Conservation (phyloP, 1,140 invertebrate genomes). For the Drosophila neocordata region DNA sequence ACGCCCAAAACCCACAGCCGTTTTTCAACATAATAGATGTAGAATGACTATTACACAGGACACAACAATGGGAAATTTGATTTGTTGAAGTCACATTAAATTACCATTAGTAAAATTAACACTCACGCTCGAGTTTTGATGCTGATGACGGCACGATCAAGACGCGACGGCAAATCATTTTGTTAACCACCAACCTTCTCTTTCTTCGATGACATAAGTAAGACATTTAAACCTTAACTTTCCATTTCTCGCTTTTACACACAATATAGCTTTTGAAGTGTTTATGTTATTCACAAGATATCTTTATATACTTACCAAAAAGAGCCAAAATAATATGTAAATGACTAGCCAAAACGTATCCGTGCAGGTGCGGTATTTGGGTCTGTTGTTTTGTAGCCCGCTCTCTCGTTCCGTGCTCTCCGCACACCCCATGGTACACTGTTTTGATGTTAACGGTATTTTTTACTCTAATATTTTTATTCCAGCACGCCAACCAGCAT, state of each 20-base stretch:
- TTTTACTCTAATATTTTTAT: neutral
- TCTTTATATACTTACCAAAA: slow-evolving; percentile 88
- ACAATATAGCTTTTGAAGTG: slow-evolving; percentile 36
- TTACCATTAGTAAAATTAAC: slow-evolving; percentile 58
- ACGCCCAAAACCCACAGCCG: slow-evolving; percentile 19
- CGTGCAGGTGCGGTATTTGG: slow-evolving; percentile 87
- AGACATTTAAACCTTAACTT: slow-evolving; percentile 45
- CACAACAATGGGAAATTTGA: neutral
- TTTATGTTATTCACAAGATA: neutral
- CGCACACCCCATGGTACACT: slow-evolving; percentile 69
- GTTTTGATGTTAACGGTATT: slow-evolving; percentile 6
- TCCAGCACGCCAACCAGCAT: neutral
- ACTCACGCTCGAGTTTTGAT: slow-evolving; percentile 56
- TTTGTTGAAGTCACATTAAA: neutral
- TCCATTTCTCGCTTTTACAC: neutral
- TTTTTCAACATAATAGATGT: neutral
- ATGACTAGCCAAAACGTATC: slow-evolving; percentile 93
- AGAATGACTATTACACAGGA: neutral
- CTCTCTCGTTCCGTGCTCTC: slow-evolving; percentile 76
- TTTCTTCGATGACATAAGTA: slow-evolving; percentile 26
- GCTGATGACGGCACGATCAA: slow-evolving; percentile 48
- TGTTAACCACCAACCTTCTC: slow-evolving; percentile 17
- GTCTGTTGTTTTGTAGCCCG: slow-evolving; percentile 59
- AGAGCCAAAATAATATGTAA: slow-evolving; percentile 93
- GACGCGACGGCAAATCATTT: neutral